Conservation (phyloP, 2,888 invertebrate genomes). For the Brachylomia viminalis region DNA sequence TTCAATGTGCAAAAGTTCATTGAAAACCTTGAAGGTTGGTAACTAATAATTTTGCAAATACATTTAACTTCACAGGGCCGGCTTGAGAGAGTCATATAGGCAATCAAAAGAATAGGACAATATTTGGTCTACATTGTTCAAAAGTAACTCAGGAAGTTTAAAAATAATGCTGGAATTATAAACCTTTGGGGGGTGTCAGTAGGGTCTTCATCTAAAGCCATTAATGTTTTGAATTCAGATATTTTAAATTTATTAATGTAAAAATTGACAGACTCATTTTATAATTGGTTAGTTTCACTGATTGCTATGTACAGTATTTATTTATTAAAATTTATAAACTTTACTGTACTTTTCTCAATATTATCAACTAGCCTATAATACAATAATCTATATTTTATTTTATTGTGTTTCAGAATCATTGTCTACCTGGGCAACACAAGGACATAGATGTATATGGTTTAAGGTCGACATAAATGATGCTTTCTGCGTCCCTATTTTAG, state of each 20-base stretch:
- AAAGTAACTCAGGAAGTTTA: neutral
- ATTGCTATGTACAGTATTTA: neutral
- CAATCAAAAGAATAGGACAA: neutral
- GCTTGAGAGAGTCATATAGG: neutral
- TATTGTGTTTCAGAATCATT: conserved; percentile 92
- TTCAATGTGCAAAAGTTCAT: conserved; percentile 71
- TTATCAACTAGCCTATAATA: neutral
- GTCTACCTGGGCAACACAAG: conserved; percentile 91
- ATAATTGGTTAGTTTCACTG: no score
- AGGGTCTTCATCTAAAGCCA: neutral
- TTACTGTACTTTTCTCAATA: neutral
- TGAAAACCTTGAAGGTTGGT: conserved; percentile 80
- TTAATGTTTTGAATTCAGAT: neutral
- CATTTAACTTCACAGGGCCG: no score
- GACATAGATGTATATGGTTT: conserved; percentile 95
- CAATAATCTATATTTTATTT: neutral
- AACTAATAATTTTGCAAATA: neutral
- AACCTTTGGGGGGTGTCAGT: no score
- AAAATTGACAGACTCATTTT: neutral
- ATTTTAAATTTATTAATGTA: neutral
- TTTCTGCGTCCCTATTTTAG: conserved; percentile 93
- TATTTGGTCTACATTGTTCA: neutral
- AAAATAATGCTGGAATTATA: neutral
- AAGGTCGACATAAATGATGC: conserved; percentile 92
- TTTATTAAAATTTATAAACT: no score